Evolutionary conservation across 37 sponge, comb jelly and placozoan species (phyloP).

Genomic region (Haliclona indistincta): DNA sequence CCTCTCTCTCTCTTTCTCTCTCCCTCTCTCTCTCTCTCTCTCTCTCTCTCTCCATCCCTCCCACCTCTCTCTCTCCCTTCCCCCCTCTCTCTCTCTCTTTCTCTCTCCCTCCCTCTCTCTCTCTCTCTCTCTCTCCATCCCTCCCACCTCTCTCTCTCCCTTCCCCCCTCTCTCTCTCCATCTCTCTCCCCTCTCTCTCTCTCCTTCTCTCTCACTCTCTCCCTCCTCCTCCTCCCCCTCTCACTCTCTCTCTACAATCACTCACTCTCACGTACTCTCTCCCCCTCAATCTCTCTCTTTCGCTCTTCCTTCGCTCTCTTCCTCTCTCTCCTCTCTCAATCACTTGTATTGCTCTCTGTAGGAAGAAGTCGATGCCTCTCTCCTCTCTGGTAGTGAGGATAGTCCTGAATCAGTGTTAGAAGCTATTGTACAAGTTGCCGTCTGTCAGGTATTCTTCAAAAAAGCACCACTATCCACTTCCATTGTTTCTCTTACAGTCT

Average conservation of each 20-base stretch:
- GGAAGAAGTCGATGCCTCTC: conserved; percentile 15
- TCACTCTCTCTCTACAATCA: too few species aligned
- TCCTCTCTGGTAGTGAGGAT: conserved; percentile 70
- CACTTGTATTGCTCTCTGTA: background rate
- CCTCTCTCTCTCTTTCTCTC: background rate
- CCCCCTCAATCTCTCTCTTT: too few species aligned
- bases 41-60: too few species aligned
- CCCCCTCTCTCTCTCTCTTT: background rate
- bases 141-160: too few species aligned
- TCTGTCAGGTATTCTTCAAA: conserved; percentile 60
- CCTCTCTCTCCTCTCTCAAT: background rate
- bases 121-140: too few species aligned
- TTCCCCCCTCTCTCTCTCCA: too few species aligned
- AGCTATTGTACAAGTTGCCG: conserved; percentile 71
- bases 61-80: background rate
- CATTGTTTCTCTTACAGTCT: conserved; percentile 22
- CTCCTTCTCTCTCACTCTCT: too few species aligned
- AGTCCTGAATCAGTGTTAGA: conserved; percentile 74
- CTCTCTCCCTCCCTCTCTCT: background rate
- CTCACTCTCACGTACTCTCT: too few species aligned
- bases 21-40: background rate
- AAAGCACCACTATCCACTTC: background rate
- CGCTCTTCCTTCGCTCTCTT: too few species aligned
- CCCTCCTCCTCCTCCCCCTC: too few species aligned
- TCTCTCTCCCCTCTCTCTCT: too few species aligned